A percentile compares a stretch with the other conserved stretches of the same genome.
Evolutionary conservation across 2,888 invertebrate species (phyloP).

Genomic region (Papilio protenor): DNA sequence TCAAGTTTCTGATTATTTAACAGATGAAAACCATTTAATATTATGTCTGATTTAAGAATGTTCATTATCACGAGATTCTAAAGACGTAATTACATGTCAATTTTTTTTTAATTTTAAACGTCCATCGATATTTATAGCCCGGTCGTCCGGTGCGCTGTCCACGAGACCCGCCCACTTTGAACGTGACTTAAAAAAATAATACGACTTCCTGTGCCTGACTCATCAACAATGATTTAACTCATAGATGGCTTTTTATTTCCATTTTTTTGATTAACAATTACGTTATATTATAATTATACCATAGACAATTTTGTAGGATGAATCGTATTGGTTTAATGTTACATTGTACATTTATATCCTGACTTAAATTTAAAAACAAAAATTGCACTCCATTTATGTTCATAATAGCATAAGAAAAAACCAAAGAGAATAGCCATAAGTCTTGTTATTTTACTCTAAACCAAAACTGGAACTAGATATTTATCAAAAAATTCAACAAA

Average conservation of each 20-base stretch:
- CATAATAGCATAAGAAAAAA: too few relatives aligned
- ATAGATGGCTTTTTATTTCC: not conserved
- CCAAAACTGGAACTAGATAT: not conserved
- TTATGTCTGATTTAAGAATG: constrained; percentile 3
- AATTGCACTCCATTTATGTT: too few relatives aligned
- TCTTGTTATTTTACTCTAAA: not conserved
- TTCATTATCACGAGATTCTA: constrained; percentile 17
- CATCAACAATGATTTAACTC: constrained; percentile 20
- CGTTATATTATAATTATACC: not conserved
- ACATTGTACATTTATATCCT: not conserved
- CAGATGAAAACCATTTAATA: constrained; percentile 8
- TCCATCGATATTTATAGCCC: constrained; percentile 20
- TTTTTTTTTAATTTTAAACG: constrained; percentile 20
- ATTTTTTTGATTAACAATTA: constrained; percentile 13
- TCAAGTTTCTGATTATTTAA: not conserved
- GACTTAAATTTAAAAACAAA: not conserved
- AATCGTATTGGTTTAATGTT: not conserved
- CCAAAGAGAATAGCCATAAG: too few relatives aligned
- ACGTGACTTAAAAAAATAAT: constrained; percentile 14
- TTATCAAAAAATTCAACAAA: constrained; percentile 26
- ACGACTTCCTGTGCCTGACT: constrained; percentile 32
- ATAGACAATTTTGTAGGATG: not conserved
- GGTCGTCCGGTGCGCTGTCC: constrained; percentile 23
- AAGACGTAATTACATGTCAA: constrained; percentile 25
- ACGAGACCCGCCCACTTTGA: constrained; percentile 19